Evolutionary conservation across 2,797 vertebrate species (phyloP), one percentile per base, ranked within the genome.

Genomic region (Meriones psammophilus): DNA sequence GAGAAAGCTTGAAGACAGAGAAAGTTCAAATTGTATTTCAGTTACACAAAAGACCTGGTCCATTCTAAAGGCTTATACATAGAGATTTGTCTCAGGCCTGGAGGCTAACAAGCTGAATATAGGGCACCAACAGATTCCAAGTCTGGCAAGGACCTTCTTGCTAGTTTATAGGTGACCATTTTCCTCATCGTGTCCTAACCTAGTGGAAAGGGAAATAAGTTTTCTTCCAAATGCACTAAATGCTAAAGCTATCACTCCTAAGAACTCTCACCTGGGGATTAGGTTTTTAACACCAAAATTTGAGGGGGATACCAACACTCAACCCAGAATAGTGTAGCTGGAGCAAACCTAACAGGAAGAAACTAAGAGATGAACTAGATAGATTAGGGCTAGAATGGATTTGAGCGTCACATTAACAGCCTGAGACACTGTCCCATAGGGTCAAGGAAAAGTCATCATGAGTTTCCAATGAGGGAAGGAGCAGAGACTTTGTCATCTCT

Each of bases 1-100:
- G 56, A 79, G 89, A 95, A 94, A 64, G 1, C 28, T 56, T 79
- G 15, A 76, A 83, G 26, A 60, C 64, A 69, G 36, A 94, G 66
- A 78, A 14, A 64, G 60, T 24, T 81, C 39, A 62, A 2, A 1
- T 2, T 77, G 30, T 26, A 9, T 69, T 71, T 78, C 56, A 74
- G 81, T 5, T 12, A 60, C 17, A 6, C 12, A 76, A 86, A 39
- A 77, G 33, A 68, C 69, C 39, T 36, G 56, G 15, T 77, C 39
- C 60, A 22, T 46, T n/a, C 76, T 14, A 5, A 17, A 33, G 36
- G 36, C 26, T 87, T 22, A n/a, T 69, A 60, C 18, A 12, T 33
- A 71, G 39, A 78, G 28, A 36, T 33, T 84, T 50, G 22, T 87
- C 46, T 6, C 56, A 3, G 39, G 80, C 58, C 33, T 42, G 6